These are phyloP conservation scores for Stichopus chloronotus DNA, from an alignment of 35 echinoderm and acorn worm genomes.

Conservation along the genomic window DNA sequence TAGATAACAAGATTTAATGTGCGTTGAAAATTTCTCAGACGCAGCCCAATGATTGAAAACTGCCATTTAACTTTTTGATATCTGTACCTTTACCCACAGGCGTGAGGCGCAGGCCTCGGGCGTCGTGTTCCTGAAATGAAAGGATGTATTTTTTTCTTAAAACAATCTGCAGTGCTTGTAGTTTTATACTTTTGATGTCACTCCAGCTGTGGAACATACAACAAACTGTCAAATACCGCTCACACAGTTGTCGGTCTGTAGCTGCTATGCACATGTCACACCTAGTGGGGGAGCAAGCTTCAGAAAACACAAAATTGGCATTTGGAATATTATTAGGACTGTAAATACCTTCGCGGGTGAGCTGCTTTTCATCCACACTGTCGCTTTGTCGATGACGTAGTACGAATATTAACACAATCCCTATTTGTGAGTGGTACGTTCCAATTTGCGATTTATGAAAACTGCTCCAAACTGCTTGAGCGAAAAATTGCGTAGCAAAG, in stretches of 20 bases:
- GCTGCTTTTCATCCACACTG: neutral
- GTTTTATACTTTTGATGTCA: neutral
- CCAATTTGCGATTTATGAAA: neutral
- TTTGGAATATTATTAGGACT: slow-evolving; percentile 4
- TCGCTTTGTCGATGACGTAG: neutral
- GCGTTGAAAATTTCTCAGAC: too few relatives aligned
- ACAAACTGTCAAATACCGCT: neutral
- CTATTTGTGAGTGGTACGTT: neutral
- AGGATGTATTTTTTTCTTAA: neutral
- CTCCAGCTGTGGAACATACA: slow-evolving; percentile 23
- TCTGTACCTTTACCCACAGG: too few relatives aligned
- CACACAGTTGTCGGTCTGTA: neutral
- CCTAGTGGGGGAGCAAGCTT: neutral
- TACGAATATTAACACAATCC: neutral
- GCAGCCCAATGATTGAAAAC: too few relatives aligned
- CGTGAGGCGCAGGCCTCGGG: neutral
- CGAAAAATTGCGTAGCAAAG: too few relatives aligned
- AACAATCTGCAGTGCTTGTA: neutral
- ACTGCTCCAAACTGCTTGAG: neutral
- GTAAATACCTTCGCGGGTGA: neutral
- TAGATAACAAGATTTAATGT: too few relatives aligned
- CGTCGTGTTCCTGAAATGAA: neutral
- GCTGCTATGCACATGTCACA: neutral
- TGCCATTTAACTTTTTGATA: too few relatives aligned
- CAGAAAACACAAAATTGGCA: slow-evolving; percentile 17